Evolutionary conservation across 2,113 vertebrate genomes (phyloP).

Genomic region (Ictalurus furcatus): DNA sequence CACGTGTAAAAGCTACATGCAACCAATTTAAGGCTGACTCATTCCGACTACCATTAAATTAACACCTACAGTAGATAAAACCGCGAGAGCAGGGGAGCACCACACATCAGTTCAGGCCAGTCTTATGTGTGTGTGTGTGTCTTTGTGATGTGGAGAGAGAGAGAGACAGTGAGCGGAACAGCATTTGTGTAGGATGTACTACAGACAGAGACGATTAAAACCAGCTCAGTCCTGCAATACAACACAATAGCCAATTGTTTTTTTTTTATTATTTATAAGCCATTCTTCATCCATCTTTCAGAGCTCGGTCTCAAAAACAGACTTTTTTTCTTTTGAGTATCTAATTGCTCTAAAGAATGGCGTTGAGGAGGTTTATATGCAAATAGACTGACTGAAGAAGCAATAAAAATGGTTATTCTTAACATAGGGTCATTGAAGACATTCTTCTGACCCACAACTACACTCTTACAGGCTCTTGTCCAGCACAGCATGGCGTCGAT

Average conservation of each 20-base stretch:
- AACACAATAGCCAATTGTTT: not conserved
- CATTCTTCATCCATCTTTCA: slow-evolving; percentile 11
- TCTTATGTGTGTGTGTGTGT: slow-evolving; percentile 32
- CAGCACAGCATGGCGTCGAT: slow-evolving; percentile 31
- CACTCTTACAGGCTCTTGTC: slow-evolving; percentile 21
- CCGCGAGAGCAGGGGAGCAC: not conserved
- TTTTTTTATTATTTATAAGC: not conserved
- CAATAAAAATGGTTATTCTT: not conserved
- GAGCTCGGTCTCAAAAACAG: not conserved
- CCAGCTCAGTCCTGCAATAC: slow-evolving; percentile 14
- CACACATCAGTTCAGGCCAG: not conserved
- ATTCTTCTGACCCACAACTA: slow-evolving; percentile 8
- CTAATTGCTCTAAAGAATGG: not conserved
- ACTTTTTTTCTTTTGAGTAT: not conserved
- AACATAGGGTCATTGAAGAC: not conserved
- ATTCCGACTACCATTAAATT: not conserved
- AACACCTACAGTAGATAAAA: slow-evolving; percentile 17
- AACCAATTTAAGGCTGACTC: slow-evolving; percentile 4
- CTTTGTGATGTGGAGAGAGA: slow-evolving; percentile 5
- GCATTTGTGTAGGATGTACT: slow-evolving; percentile 46
- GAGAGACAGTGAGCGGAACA: slow-evolving; percentile 17
- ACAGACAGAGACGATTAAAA: slow-evolving; percentile 32
- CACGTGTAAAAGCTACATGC: not conserved
- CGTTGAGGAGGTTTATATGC: not conserved
- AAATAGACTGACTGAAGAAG: not conserved